A percentile compares a stretch with the other conserved stretches of the same genome.
Conservation (phyloP, 2,888 invertebrate genomes). For the Elmis aenea region DNA sequence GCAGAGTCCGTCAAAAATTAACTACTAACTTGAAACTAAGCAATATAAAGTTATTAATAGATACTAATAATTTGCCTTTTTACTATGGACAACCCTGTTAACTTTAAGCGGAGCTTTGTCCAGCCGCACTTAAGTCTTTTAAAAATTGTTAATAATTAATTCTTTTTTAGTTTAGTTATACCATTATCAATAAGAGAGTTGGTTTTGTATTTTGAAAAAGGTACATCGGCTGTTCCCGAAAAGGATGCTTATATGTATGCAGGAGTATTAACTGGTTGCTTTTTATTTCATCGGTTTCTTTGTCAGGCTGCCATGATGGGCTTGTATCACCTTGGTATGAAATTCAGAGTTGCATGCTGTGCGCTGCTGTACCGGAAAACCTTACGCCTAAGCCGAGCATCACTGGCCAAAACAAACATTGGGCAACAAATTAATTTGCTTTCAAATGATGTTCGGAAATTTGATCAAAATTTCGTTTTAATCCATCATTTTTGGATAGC, state of each 20-base stretch:
- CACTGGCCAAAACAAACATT: slow-evolving; percentile 56
- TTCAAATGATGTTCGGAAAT: slow-evolving; percentile 67
- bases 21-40: no score
- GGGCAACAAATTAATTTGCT: slow-evolving; percentile 50
- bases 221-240: no score
- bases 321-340: slow-evolving; percentile 78
- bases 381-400: slow-evolving; percentile 46
- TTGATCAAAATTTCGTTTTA: slow-evolving; percentile 85
- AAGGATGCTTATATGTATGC: slow-evolving; percentile 79
- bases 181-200: slow-evolving; percentile 58
- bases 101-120: no score
- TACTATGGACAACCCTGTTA: no score
- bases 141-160: no score
- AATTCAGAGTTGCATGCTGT: slow-evolving; percentile 76
- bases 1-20: no score
- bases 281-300: no score
- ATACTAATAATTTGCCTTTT: no score
- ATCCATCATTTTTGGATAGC: slow-evolving; percentile 77
- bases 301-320: no score
- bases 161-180: slow-evolving; percentile 37
- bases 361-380: slow-evolving; percentile 76
- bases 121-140: no score
- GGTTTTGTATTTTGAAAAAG: slow-evolving; percentile 57
- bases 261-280: slow-evolving; percentile 53
- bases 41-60: no score